Conservation (phyloP, 2,888 invertebrate species). For the Alloscopus bannaensis region DNA sequence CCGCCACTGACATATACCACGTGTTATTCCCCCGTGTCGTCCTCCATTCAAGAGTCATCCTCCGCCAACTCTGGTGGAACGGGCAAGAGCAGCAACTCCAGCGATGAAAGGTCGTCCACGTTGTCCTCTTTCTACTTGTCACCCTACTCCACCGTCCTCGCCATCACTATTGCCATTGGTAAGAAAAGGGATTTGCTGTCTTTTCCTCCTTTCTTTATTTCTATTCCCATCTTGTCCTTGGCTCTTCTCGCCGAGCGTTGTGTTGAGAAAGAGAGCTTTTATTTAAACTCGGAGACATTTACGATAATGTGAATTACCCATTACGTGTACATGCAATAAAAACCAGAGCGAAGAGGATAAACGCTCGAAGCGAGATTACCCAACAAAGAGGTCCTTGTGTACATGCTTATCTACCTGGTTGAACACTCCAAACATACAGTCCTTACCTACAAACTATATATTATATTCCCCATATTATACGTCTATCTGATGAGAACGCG, state of each 20-base stretch:
- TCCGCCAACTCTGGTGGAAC: conserved; percentile 44
- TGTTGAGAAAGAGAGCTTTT: conserved; percentile 27
- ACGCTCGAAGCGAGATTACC: too few species aligned
- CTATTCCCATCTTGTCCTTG: neutral
- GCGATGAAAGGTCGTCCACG: conserved; percentile 48
- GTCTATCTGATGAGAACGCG: too few species aligned
- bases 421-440: too few species aligned
- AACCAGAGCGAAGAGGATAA: conserved; percentile 22
- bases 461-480: too few species aligned
- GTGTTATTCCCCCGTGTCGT: conserved; percentile 71
- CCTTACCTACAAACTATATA: too few species aligned
- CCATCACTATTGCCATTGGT: conserved; percentile 88
- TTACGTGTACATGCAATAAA: conserved; percentile 46
- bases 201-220: conserved; percentile 3
- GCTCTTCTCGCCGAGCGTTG: conserved; percentile 32
- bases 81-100: conserved; percentile 47
- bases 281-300: conserved; percentile 47
- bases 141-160: conserved; percentile 92
- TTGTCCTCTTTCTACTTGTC: conserved; percentile 79
- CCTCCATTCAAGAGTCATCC: conserved; percentile 64
- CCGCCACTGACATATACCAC: conserved; percentile 72
- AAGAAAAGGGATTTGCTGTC: conserved; percentile 32
- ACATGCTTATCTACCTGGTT: too few species aligned
- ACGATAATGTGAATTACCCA: conserved; percentile 60
- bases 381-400: too few species aligned